These are phyloP conservation scores for Harpagifer antarcticus DNA, from an alignment of 2,797 vertebrate species.

Conservation along the genomic window DNA sequence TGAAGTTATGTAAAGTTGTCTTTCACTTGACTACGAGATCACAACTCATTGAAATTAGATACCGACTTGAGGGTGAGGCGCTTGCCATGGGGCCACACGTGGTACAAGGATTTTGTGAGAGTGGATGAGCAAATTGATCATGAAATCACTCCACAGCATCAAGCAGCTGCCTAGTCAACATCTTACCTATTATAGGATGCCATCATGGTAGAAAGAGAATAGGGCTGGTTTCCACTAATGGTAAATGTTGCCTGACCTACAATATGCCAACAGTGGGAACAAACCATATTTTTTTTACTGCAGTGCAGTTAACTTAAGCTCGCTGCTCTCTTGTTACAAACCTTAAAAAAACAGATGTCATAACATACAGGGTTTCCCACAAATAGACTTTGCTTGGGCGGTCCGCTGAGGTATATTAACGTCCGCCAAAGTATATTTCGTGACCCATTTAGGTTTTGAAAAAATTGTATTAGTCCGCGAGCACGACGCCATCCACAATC, in stretches of 20 bases:
- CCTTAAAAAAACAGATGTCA: background rate
- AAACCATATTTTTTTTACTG: background rate
- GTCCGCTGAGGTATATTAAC: no score
- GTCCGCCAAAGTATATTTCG: no score
- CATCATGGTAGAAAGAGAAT: conserved; percentile 3
- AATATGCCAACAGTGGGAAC: background rate
- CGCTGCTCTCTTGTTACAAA: background rate
- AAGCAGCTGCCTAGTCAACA: conserved; percentile 4
- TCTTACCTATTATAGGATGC: conserved; percentile 6
- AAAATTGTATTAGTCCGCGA: no score
- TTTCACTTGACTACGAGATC: conserved; percentile 3
- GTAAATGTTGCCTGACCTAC: conserved; percentile 4
- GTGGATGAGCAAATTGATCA: background rate
- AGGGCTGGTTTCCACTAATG: background rate
- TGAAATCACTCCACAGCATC: conserved; percentile 1
- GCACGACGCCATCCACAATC: no score
- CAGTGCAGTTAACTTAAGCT: background rate
- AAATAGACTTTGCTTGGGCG: no score
- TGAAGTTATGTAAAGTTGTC: conserved; percentile 1
- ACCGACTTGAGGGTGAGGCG: background rate
- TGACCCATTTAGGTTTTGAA: no score
- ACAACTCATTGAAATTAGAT: background rate
- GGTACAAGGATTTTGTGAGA: conserved; percentile 3
- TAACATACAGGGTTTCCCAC: background rate
- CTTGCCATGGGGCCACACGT: background rate